Conservation (phyloP, 2,113 vertebrate species). For the Mixornis gularis region DNA sequence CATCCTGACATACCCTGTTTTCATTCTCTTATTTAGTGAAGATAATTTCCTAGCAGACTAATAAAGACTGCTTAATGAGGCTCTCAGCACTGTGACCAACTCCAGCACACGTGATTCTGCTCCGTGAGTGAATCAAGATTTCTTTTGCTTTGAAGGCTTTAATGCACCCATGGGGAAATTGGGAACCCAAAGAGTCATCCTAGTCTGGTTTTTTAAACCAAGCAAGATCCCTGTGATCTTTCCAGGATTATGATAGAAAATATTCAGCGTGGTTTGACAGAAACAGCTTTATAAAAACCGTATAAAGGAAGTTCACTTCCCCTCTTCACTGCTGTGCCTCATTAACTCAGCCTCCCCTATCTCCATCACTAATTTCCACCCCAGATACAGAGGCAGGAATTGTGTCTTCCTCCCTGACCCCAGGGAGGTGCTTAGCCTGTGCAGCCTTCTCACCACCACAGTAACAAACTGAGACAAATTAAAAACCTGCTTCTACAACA, state of each 20-base stretch:
- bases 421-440: no score
- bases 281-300: not conserved
- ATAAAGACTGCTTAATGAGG: not conserved
- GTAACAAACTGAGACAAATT: not conserved
- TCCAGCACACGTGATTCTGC: not conserved
- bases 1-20: not conserved
- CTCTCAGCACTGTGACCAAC: not conserved
- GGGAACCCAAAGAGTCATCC: not conserved
- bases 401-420: not conserved
- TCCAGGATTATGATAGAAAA: not conserved
- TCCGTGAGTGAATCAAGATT: not conserved
- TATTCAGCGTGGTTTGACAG: not conserved
- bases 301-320: not conserved
- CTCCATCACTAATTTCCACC: not conserved
- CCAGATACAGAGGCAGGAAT: not conserved
- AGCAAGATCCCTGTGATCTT: not conserved
- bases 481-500: not conserved
- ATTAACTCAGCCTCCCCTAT: not conserved
- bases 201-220: not conserved
- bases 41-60: not conserved
- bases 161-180: not conserved
- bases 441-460: not conserved
- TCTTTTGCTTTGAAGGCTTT: not conserved
- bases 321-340: not conserved
- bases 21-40: not conserved